Evolutionary conservation across 1,140 invertebrate genomes (phyloP).

Genomic region (Oedothorax gibbosus): DNA sequence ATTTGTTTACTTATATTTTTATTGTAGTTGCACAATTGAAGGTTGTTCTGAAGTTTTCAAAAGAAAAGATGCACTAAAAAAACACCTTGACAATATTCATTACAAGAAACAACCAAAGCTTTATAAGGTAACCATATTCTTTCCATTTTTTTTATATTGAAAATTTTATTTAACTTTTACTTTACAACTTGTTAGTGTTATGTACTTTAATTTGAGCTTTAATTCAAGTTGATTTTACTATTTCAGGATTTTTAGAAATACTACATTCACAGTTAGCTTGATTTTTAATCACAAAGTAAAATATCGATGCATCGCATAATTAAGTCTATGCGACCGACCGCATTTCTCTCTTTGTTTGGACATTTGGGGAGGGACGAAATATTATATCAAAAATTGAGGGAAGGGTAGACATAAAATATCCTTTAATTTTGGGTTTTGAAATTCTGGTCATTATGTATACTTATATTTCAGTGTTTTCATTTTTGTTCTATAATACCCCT

Average conservation of each 20-base stretch:
- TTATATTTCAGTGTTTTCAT: neutral
- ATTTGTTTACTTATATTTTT: slow-evolving; percentile 6
- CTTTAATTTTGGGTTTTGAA: too few relatives aligned
- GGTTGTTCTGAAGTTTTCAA: slow-evolving; percentile 22
- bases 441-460: too few relatives aligned
- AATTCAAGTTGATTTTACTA: neutral
- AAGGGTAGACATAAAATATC: too few relatives aligned
- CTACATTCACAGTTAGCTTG: neutral
- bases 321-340: too few relatives aligned
- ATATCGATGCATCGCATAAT: too few relatives aligned
- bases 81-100: slow-evolving; percentile 27
- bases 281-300: too few relatives aligned
- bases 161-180: neutral
- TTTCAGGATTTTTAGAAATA: neutral
- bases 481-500: neutral
- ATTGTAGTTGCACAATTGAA: slow-evolving; percentile 19
- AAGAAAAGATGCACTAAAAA: slow-evolving; percentile 20
- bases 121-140: slow-evolving; percentile 10
- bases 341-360: too few relatives aligned
- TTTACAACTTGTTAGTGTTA: neutral
- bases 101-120: slow-evolving; percentile 21
- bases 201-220: neutral
- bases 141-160: neutral
- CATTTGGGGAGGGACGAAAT: too few relatives aligned
- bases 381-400: too few relatives aligned